Percentiles rank a stretch among this genome's conserved stretches.
phyloP scores from a whole-genome alignment of 1,140 invertebrate genomes.

The Coelopa frigida region DNA sequence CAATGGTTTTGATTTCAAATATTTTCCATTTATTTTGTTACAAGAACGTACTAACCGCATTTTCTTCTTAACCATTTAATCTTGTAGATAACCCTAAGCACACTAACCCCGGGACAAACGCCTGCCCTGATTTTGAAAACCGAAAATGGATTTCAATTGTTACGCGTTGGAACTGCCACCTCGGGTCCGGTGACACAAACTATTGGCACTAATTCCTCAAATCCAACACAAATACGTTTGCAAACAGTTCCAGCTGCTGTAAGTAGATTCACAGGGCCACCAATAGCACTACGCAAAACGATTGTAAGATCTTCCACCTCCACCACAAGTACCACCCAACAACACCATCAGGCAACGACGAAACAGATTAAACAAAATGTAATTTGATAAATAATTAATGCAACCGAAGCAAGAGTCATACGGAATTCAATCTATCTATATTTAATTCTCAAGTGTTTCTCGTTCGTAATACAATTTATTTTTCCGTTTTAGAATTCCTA shows the following conservation, averaged over 20 bases:
- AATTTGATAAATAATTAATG: conserved; percentile 19
- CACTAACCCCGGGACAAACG: conserved; percentile 73
- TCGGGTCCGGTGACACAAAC: conserved; percentile 49
- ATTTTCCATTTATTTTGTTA: conserved; percentile 7
- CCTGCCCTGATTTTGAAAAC: conserved; percentile 81
- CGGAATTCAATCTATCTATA: too few relatives aligned
- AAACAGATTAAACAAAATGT: conserved; percentile 46
- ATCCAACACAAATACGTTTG: conserved; percentile 48
- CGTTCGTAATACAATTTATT: too few relatives aligned
- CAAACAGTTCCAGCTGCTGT: conserved; percentile 52
- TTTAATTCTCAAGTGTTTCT: too few relatives aligned
- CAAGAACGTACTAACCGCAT: background rate
- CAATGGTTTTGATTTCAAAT: conserved; percentile 7
- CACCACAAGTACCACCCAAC: conserved; percentile 29
- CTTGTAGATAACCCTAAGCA: conserved; percentile 75
- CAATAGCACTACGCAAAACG: conserved; percentile 54
- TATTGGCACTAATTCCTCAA: conserved; percentile 39
- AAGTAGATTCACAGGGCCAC: conserved; percentile 54
- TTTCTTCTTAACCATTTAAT: conserved; percentile 15
- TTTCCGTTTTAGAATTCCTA: too few relatives aligned
- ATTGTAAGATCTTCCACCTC: conserved; percentile 42
- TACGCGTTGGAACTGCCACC: conserved; percentile 72
- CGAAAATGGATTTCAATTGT: conserved; percentile 87
- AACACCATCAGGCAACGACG: conserved; percentile 19
- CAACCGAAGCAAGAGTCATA: too few relatives aligned